phyloP scores from a whole-genome alignment of 2,888 invertebrate species.

The Ornithoptera priamus region DNA sequence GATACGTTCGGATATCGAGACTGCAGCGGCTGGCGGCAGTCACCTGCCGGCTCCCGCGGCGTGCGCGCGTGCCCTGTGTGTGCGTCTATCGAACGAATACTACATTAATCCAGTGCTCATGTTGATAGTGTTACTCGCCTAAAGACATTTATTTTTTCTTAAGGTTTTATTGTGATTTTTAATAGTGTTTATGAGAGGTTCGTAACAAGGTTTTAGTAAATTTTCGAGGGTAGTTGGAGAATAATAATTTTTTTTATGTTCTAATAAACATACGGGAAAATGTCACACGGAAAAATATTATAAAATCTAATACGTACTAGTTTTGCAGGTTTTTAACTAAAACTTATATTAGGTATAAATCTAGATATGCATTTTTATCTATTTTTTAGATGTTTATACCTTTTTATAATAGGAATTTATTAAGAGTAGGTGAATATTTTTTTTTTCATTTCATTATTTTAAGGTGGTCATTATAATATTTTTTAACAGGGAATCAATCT shows the following conservation, averaged over 20 bases:
- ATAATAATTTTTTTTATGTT: background rate
- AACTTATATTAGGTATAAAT: too few relatives aligned
- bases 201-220: conserved; percentile 6
- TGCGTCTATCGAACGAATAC: background rate
- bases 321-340: too few relatives aligned
- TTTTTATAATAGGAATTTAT: too few relatives aligned
- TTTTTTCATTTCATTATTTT: too few relatives aligned
- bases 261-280: too few relatives aligned
- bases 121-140: conserved; percentile 24
- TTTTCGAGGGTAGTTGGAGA: conserved; percentile 13
- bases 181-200: background rate
- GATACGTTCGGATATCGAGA: conserved; percentile 26
- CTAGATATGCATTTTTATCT: too few relatives aligned
- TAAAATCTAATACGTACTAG: too few relatives aligned
- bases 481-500: too few relatives aligned
- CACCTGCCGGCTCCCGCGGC: conserved; percentile 16
- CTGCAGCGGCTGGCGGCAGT: conserved; percentile 26
- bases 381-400: too few relatives aligned
- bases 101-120: conserved; percentile 21
- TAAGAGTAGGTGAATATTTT: too few relatives aligned
- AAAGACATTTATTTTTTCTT: conserved; percentile 24
- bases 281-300: too few relatives aligned
- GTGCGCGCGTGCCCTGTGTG: conserved; percentile 9
- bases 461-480: too few relatives aligned
- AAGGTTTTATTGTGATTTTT: conserved; percentile 21